A percentile compares a stretch with the other conserved stretches of the same genome.
Conservation (phyloP, 64 coral and sea anemone species). For the Astreopora myriophthalma region DNA sequence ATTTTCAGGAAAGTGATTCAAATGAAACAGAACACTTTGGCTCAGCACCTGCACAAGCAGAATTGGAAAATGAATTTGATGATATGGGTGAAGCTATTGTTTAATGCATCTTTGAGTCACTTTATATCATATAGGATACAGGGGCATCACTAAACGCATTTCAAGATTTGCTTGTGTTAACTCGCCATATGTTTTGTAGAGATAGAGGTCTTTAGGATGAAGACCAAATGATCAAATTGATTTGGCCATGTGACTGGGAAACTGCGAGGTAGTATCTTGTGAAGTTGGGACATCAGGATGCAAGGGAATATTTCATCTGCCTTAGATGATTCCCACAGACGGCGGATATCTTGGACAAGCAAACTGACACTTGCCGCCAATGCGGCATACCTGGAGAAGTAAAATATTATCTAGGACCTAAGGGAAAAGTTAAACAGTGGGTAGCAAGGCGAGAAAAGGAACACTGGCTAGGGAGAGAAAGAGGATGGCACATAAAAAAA, state of each 20-base stretch:
- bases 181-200: conserved; percentile 74
- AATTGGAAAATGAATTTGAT: conserved; percentile 51
- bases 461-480: conserved; percentile 72
- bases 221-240: conserved; percentile 43
- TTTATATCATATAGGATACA: conserved; percentile 65
- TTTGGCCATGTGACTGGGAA: conserved; percentile 68
- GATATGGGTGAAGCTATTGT: conserved; percentile 71
- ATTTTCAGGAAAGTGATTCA: conserved; percentile 29
- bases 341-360: conserved; percentile 73
- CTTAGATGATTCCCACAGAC: conserved; percentile 62
- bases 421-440: conserved; percentile 79
- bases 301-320: conserved; percentile 82
- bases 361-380: conserved; percentile 71
- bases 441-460: conserved; percentile 66
- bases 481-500: conserved; percentile 54
- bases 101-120: conserved; percentile 76
- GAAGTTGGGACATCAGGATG: conserved; percentile 73
- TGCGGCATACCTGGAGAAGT: conserved; percentile 52
- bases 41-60: conserved; percentile 42
- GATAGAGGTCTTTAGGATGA: conserved; percentile 62
- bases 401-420: conserved; percentile 75
- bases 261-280: conserved; percentile 66
- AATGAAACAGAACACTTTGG: conserved; percentile 36
- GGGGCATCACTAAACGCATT: conserved; percentile 77
- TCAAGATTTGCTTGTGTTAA: conserved; percentile 79